Conservation (phyloP, 2,888 invertebrate genomes). For the Caenorhabditis sulstoni region DNA sequence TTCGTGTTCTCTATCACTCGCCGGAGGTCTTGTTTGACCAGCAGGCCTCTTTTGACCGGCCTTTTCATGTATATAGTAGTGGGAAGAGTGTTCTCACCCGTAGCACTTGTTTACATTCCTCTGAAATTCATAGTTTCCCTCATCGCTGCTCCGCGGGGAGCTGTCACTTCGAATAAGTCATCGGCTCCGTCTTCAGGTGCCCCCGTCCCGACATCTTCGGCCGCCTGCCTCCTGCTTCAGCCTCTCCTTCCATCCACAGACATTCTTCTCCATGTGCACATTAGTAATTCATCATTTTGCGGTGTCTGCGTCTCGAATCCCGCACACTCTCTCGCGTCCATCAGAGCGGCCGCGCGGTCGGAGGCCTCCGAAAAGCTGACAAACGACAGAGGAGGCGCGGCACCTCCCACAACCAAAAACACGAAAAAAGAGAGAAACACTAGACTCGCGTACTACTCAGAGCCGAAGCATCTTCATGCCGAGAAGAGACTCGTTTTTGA, state of each 20-base stretch:
- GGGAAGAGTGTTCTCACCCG: neutral
- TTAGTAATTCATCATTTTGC: constrained; percentile 57
- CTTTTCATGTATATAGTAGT: neutral
- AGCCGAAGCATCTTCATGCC: neutral
- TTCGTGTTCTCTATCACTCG: constrained; percentile 1
- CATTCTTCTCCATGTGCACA: constrained; percentile 25
- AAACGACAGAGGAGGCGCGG: constrained; percentile 22
- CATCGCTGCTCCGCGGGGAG: neutral
- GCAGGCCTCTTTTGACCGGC: constrained; percentile 4
- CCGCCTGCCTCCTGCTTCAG: neutral
- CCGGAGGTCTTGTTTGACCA: constrained; percentile 5
- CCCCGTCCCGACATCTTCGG: neutral
- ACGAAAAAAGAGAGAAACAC: constrained; percentile 18
- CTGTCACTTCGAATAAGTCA: constrained; percentile 44
- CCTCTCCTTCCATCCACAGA: neutral
- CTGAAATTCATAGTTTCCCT: constrained; percentile 20
- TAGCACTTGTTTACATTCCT: constrained; percentile 6
- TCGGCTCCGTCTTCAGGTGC: constrained; percentile 17
- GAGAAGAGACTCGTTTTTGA: constrained; percentile 10
- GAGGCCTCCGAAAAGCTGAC: constrained; percentile 33
- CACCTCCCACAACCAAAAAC: constrained; percentile 27
- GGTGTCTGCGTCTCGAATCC: constrained; percentile 6
- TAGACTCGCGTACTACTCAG: constrained; percentile 20
- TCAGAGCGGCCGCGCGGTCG: neutral
- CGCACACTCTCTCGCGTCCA: constrained; percentile 10